phyloP scores from a whole-genome alignment of 2,797 vertebrate species.

The Rhabdophis nuchalis region DNA sequence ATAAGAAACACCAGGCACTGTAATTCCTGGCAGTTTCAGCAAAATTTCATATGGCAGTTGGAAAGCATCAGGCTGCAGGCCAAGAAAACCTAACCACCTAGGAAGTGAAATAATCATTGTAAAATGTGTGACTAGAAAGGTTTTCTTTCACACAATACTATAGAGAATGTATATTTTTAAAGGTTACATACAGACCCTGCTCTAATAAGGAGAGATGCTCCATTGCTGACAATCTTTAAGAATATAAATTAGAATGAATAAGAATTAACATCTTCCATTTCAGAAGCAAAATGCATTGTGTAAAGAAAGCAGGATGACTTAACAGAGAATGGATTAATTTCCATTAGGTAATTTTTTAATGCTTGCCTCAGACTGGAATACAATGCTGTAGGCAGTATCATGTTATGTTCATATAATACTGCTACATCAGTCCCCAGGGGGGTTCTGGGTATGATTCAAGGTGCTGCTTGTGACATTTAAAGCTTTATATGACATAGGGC shows the following conservation, averaged over 20 bases:
- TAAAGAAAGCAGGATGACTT: not conserved
- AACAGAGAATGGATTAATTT: not conserved
- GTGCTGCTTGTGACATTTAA: not conserved
- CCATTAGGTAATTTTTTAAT: not conserved
- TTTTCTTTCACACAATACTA: constrained; percentile 25
- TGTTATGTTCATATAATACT: not conserved
- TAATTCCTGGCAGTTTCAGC: constrained; percentile 25
- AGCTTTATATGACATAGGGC: not conserved
- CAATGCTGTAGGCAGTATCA: not conserved
- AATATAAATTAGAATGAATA: not conserved
- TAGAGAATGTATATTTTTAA: not conserved
- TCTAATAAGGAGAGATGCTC: not conserved
- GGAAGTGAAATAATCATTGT: constrained; percentile 2
- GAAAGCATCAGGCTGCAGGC: constrained; percentile 15
- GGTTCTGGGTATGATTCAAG: not conserved
- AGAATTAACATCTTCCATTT: not conserved
- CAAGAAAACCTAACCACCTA: constrained; percentile 38
- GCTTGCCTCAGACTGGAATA: not conserved
- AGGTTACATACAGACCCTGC: not conserved
- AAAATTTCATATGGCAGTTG: constrained; percentile 26
- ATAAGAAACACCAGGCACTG: not conserved
- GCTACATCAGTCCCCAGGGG: not conserved
- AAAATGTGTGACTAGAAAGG: constrained; percentile 37
- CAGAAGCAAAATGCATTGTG: not conserved
- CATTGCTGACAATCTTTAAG: not conserved